Percentiles rank a stretch among this genome's conserved stretches.
These are phyloP conservation scores for Lophotis ruficrista DNA, from an alignment of 2,113 vertebrate genomes.

Conservation along the genomic window DNA sequence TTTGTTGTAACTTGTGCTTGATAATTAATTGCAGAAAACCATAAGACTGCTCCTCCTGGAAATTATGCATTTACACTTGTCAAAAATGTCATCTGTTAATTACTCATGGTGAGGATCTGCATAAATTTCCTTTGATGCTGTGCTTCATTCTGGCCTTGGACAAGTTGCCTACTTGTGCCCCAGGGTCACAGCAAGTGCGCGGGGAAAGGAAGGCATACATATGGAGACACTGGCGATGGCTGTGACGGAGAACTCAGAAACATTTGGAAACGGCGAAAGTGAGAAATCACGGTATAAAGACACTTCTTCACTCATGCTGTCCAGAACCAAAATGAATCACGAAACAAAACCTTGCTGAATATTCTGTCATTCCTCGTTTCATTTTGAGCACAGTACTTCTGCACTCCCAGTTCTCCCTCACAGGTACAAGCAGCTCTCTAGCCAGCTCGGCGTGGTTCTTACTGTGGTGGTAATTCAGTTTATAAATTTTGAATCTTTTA, in stretches of 20 bases:
- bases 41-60: background rate
- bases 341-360: background rate
- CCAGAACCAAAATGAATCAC: background rate
- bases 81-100: background rate
- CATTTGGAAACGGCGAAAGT: background rate
- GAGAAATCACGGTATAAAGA: background rate
- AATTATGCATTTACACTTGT: background rate
- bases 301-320: background rate
- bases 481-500: background rate
- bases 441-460: background rate
- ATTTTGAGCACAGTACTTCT: background rate
- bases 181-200: rapidly evolving
- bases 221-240: rapidly evolving
- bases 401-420: background rate
- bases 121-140: background rate
- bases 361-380: background rate
- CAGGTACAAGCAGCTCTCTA: background rate
- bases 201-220: background rate
- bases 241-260: background rate
- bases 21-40: background rate
- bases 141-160: background rate
- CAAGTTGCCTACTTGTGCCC: background rate
- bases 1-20: background rate
- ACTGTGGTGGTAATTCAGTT: background rate
- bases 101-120: background rate